Evolutionary conservation across 1,140 invertebrate species (phyloP).

Genomic region (Nymphalis io): DNA sequence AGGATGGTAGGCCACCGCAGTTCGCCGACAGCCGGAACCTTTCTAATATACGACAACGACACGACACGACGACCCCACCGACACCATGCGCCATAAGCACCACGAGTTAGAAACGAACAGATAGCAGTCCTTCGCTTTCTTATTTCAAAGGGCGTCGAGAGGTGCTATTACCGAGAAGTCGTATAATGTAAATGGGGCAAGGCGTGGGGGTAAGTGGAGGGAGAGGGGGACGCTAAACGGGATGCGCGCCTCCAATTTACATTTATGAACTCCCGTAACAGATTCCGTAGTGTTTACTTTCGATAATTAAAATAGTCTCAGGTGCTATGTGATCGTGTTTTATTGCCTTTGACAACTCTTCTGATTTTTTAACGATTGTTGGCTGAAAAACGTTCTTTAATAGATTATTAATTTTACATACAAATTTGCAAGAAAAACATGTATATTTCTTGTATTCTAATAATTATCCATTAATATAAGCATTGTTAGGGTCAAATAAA

Average conservation of each 20-base stretch:
- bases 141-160: constrained; percentile 3
- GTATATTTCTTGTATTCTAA: no score
- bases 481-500: no score
- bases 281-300: constrained; percentile 75
- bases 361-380: background rate
- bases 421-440: no score
- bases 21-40: constrained; percentile 19
- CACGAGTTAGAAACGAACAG: background rate
- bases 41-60: constrained; percentile 7
- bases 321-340: constrained; percentile 32
- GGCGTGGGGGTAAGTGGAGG: constrained; percentile 35
- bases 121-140: constrained; percentile 1
- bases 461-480: no score
- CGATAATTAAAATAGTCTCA: constrained; percentile 77
- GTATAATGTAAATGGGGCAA: constrained; percentile 19
- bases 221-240: constrained; percentile 54
- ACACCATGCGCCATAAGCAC: background rate
- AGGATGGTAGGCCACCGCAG: constrained; percentile 21
- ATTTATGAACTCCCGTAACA: constrained; percentile 77
- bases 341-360: constrained; percentile 12
- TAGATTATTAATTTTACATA: no score
- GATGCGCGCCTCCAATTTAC: constrained; percentile 76
- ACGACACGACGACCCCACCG: background rate
- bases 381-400: background rate
- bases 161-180: background rate